A percentile compares a stretch with the other conserved stretches of the same genome.
These are phyloP conservation scores for Morpho helenor DNA, from an alignment of 2,888 invertebrate species.

Conservation along the genomic window DNA sequence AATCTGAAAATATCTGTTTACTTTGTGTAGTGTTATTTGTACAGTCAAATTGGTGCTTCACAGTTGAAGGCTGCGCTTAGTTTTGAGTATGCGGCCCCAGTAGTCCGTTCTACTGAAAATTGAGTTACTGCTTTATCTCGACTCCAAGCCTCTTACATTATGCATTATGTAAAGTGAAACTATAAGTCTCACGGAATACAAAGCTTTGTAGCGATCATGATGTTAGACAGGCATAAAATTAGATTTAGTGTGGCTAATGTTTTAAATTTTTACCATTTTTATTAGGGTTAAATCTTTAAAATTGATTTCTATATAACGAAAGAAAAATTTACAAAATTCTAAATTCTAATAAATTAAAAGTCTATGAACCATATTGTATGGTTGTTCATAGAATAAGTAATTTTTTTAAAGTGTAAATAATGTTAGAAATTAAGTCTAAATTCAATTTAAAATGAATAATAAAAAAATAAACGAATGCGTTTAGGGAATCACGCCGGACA, in stretches of 20 bases:
- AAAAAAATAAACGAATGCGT: too few relatives aligned
- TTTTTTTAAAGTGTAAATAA: too few relatives aligned
- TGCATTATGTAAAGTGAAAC: conserved; percentile 19
- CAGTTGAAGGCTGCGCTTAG: conserved; percentile 8
- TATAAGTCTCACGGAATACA: conserved; percentile 6
- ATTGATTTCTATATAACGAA: too few relatives aligned
- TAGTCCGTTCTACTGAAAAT: conserved; percentile 14
- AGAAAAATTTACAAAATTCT: too few relatives aligned
- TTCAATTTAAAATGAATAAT: too few relatives aligned
- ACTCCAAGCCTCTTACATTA: conserved; percentile 25
- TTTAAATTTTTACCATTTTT: too few relatives aligned
- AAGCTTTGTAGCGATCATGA: conserved; percentile 5
- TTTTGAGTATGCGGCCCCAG: conserved; percentile 4
- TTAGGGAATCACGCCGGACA: too few relatives aligned
- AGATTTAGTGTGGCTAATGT: not conserved
- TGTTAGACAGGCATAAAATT: not conserved
- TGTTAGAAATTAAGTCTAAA: too few relatives aligned
- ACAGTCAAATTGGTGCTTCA: conserved; percentile 14
- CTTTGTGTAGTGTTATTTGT: conserved; percentile 10
- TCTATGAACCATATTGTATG: too few relatives aligned
- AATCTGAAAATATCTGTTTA: conserved; percentile 5
- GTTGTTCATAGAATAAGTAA: too few relatives aligned
- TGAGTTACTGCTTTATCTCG: conserved; percentile 13
- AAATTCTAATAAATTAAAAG: too few relatives aligned
- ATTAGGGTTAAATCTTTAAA: too few relatives aligned